Conservation (phyloP, 2,797 vertebrate species). For the Sphaeramia orbicularis region DNA sequence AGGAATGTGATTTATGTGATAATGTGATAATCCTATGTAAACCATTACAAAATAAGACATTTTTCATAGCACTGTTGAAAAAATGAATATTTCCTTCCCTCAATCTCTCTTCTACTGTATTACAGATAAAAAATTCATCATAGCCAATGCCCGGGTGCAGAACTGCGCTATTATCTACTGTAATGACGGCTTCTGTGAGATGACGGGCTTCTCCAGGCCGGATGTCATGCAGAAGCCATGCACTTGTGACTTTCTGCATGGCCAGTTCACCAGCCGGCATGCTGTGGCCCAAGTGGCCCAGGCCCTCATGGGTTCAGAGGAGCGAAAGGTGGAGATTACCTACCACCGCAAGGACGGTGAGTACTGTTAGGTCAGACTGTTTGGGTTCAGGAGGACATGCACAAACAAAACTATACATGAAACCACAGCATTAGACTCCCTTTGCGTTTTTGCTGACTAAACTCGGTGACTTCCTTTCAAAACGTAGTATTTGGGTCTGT, state of each 20-base stretch:
- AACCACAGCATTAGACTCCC: background rate
- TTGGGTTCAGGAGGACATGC: constrained; percentile 1
- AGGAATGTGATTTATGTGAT: constrained; percentile 1
- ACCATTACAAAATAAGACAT: constrained; percentile 1
- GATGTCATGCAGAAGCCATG: constrained; percentile 99
- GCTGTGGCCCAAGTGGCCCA: constrained; percentile 95
- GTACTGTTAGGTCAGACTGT: constrained; percentile 24
- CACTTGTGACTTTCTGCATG: constrained; percentile 98
- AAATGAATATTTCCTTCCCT: constrained; percentile 13
- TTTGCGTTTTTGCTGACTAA: background rate
- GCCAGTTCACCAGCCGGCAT: constrained; percentile 93
- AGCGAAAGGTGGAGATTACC: constrained; percentile 97
- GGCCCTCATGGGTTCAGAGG: constrained; percentile 95
- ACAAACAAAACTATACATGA: background rate
- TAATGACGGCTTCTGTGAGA: constrained; percentile 98
- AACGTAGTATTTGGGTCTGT: background rate
- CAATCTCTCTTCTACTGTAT: constrained; percentile 7
- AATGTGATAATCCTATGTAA: constrained; percentile 37
- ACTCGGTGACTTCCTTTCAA: background rate
- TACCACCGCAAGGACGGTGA: constrained; percentile 99
- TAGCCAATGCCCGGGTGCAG: constrained; percentile 97
- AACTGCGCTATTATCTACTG: constrained; percentile 99
- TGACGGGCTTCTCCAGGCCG: constrained; percentile 98
- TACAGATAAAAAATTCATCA: constrained; percentile 99
- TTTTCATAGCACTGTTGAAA: background rate